Conservation (phyloP, 2,113 vertebrate genomes). For the Steatornis caripensis region DNA sequence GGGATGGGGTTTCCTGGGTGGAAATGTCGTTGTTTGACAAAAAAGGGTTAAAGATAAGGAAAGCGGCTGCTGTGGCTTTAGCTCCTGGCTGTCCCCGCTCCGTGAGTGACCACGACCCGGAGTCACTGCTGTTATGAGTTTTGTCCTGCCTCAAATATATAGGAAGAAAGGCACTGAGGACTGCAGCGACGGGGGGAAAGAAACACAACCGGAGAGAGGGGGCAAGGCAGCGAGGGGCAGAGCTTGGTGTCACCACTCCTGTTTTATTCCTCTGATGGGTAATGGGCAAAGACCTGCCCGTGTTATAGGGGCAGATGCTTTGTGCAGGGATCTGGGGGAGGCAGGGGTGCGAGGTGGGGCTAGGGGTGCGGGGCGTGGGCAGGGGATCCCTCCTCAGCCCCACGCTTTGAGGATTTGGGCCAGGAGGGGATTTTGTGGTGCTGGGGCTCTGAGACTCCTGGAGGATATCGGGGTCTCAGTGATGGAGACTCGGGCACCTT, state of each 20-base stretch:
- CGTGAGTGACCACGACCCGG: fast-evolving
- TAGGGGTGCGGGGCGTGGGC: fast-evolving
- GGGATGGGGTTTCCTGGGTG: neutral
- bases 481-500: neutral
- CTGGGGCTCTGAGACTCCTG: neutral
- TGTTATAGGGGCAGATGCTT: neutral
- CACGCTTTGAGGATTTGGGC: neutral
- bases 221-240: neutral
- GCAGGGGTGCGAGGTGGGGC: too few species aligned
- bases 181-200: too few species aligned
- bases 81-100: neutral
- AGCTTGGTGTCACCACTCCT: neutral
- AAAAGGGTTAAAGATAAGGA: neutral
- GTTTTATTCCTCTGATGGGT: neutral
- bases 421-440: neutral
- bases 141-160: neutral
- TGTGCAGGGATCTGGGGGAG: neutral
- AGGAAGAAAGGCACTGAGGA: neutral
- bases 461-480: neutral
- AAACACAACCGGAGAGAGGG: neutral
- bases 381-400: neutral
- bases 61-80: neutral
- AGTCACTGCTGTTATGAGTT: neutral
- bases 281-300: fast-evolving
- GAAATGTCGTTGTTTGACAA: neutral